A percentile compares a stretch with the other conserved stretches of the same genome.
Conservation (phyloP, 2,888 invertebrate genomes). For the Ichneumoninae sp. region DNA sequence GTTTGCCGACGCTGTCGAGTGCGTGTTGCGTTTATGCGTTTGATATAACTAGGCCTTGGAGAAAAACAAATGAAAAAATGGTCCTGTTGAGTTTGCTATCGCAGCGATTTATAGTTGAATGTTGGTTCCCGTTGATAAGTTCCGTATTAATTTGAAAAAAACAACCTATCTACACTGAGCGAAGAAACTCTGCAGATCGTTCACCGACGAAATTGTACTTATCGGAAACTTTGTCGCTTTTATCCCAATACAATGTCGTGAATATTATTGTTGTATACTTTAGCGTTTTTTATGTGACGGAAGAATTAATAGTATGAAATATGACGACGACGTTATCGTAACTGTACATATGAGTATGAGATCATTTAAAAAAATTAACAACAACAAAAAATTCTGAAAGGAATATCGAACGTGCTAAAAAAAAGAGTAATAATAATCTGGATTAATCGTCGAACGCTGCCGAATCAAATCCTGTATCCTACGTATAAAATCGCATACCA, state of each 20-base stretch:
- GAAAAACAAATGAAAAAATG: not conserved
- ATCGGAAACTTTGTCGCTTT: constrained; percentile 39
- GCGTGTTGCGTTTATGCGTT: constrained; percentile 38
- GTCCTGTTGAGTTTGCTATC: constrained; percentile 7
- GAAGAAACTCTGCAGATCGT: not conserved
- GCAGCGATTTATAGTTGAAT: constrained; percentile 1
- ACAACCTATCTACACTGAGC: not conserved
- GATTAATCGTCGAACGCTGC: constrained; percentile 26
- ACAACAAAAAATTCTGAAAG: constrained; percentile 3
- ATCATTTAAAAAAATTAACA: constrained; percentile 35
- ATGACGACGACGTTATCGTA: constrained; percentile 41
- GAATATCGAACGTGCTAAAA: constrained; percentile 20
- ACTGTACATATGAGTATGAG: constrained; percentile 47
- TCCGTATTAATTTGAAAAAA: not conserved
- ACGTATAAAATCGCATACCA: constrained; percentile 32
- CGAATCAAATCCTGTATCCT: constrained; percentile 43
- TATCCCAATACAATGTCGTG: constrained; percentile 50
- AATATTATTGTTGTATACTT: constrained; percentile 56
- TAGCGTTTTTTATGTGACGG: constrained; percentile 27
- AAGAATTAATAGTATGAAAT: constrained; percentile 32
- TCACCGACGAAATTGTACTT: constrained; percentile 32
- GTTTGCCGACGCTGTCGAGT: constrained; percentile 26
- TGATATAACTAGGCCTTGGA: constrained; percentile 13
- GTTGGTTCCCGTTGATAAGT: constrained; percentile 12
- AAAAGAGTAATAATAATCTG: not conserved